Conservation (phyloP, 2,113 vertebrate genomes). For the Microcebus ravelobensis region DNA sequence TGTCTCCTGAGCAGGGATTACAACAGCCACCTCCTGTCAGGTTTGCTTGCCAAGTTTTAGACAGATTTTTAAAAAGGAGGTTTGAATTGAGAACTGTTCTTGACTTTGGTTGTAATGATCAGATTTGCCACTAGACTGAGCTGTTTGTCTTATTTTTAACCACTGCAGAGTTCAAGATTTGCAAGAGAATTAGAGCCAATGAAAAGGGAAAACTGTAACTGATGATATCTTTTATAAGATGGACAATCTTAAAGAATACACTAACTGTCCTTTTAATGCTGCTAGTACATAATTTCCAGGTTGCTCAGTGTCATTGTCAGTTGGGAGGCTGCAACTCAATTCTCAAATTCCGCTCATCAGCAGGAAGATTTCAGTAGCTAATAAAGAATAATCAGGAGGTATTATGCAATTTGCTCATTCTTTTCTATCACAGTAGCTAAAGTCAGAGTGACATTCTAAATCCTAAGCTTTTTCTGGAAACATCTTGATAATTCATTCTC, state of each 20-base stretch:
- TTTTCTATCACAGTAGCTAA: background rate
- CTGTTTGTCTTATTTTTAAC: constrained; percentile 83
- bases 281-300: constrained; percentile 17
- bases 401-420: constrained; percentile 23
- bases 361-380: constrained; percentile 16
- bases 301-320: background rate
- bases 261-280: background rate
- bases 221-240: background rate
- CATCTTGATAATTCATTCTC: constrained; percentile 24
- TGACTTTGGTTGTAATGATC: constrained; percentile 76
- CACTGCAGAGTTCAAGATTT: background rate
- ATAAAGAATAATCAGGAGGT: constrained; percentile 26
- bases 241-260: background rate
- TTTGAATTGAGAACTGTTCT: constrained; percentile 39
- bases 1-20: constrained; percentile 28
- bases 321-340: background rate
- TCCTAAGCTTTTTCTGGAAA: constrained; percentile 1
- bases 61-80: background rate
- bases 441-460: constrained; percentile 49
- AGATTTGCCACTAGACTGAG: constrained; percentile 84
- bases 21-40: constrained; percentile 40
- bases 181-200: background rate
- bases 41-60: background rate
- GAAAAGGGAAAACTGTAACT: constrained; percentile 2
- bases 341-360: background rate